Base-by-base conservation (phyloP, 1,140 invertebrate species). In the Drosophila suzukii region DNA sequence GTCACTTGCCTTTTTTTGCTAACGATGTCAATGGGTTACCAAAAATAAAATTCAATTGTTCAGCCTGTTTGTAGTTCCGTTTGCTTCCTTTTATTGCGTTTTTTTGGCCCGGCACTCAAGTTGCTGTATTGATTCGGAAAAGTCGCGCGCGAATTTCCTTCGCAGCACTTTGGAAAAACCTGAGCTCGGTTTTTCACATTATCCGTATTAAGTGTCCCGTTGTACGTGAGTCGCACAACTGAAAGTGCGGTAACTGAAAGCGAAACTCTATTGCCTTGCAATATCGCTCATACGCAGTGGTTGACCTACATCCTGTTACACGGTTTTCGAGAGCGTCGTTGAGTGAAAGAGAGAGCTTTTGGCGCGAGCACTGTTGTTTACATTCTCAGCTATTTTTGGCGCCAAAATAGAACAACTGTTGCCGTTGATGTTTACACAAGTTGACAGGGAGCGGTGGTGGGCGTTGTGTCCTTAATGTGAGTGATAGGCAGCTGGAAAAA, bases 371-470 rank as follows among this genome's bases (percentile, higher is more conserved):
- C n/a, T 27, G 36, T 71, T 89, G 80, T 86, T 88, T 86, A 88
- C 66, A 47, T 88, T 79, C 62, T 55, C 53, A 43, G 83, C 84
- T 86, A 88, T 88, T 88, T 89, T 88, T 84, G 83, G 83, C 83
- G 83, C 84, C 83, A 88, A 88, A 89, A 59, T 71, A 56, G 63
- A 83, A 83, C 83, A 86, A 86, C 83, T 86, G 83, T 86, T 86
- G 83, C 83, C 65, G 78, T 58, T 39, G 12, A 51, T 70, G 65
- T 70, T 70, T 27, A 71, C 43, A 57, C n/a, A 57, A 27, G 6
- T 32, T 38, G 27, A 49, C n/a, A 57, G 17, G 6, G n/a, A 36
- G 17, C 6, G 4, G 11, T 38, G 6, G 24, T 5, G 44, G n/a
- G 38, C 6, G 44, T 32, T 17, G 36, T 67, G 47, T 53, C 61